Evolutionary conservation across 2,797 vertebrate species (phyloP).

Genomic region (Steatocranus sp.): DNA sequence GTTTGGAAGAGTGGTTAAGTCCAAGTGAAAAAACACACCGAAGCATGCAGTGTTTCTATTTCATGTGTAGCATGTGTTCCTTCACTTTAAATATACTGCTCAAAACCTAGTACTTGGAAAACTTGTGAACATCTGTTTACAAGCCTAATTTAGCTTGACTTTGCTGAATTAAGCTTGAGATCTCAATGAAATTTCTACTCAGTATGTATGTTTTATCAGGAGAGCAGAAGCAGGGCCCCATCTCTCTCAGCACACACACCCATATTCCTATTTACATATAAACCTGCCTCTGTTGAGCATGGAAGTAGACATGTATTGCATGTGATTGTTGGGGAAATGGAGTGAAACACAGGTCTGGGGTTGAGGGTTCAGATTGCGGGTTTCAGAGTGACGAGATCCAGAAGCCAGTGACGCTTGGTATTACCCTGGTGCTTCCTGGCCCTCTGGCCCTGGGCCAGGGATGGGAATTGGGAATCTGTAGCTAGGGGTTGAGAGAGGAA

Average conservation of each 20-base stretch:
- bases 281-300: slow-evolving; percentile 33
- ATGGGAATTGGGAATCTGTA: background rate
- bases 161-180: slow-evolving; percentile 35
- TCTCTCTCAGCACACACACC: slow-evolving; percentile 38
- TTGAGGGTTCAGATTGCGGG: slow-evolving; percentile 66
- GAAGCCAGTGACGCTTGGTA: slow-evolving; percentile 62
- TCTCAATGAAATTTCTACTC: slow-evolving; percentile 45
- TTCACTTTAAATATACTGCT: slow-evolving; percentile 25
- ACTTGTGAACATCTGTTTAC: slow-evolving; percentile 27
- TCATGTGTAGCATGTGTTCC: background rate
- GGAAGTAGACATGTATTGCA: slow-evolving; percentile 65
- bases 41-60: background rate
- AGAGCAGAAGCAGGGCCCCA: slow-evolving; percentile 31
- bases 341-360: slow-evolving; percentile 67
- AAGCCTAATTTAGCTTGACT: slow-evolving; percentile 48
- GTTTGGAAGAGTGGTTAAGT: background rate
- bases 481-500: slow-evolving; percentile 20
- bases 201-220: slow-evolving; percentile 15
- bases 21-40: slow-evolving; percentile 2
- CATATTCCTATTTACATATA: slow-evolving; percentile 8
- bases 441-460: slow-evolving; percentile 29
- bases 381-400: slow-evolving; percentile 74
- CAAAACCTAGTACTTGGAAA: slow-evolving; percentile 18
- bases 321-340: slow-evolving; percentile 67
- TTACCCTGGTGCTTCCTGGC: slow-evolving; percentile 67